phyloP scores from a whole-genome alignment of 2,113 vertebrate species.

The Apeltes quadracus region DNA sequence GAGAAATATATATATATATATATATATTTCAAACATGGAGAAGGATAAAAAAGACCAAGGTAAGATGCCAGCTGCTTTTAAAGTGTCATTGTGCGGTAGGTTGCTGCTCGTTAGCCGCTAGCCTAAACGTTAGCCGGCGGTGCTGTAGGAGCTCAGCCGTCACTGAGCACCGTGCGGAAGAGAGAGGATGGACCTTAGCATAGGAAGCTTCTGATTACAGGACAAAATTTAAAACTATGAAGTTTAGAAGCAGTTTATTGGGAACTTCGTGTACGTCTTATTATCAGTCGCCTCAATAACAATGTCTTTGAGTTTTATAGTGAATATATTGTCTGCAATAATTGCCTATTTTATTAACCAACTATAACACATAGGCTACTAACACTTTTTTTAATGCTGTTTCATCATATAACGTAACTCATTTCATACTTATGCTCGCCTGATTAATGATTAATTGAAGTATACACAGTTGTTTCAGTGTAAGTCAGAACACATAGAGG shows the following conservation, averaged over 20 bases:
- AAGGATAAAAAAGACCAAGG: slow-evolving; percentile 45
- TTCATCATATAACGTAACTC: neutral
- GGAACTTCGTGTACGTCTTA: neutral
- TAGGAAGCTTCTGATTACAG: neutral
- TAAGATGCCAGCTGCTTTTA: neutral
- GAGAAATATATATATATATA: slow-evolving; percentile 3
- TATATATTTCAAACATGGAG: slow-evolving; percentile 32
- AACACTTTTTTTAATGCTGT: neutral
- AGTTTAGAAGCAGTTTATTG: neutral
- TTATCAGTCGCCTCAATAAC: neutral
- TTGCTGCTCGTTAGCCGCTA: no score
- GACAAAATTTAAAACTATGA: neutral
- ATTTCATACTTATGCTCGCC: neutral
- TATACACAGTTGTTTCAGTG: neutral
- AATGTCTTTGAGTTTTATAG: no score
- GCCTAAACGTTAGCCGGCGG: neutral
- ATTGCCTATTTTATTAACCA: neutral
- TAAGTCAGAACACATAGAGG: neutral
- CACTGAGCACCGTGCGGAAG: neutral
- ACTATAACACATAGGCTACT: neutral
- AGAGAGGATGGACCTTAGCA: slow-evolving; percentile 2
- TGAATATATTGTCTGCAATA: no score
- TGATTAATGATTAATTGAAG: neutral
- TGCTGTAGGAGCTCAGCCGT: neutral
- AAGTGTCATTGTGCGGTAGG: neutral